These are phyloP conservation scores for Megaleporinus macrocephalus DNA, from an alignment of 2,113 vertebrate species.

Conservation along the genomic window DNA sequence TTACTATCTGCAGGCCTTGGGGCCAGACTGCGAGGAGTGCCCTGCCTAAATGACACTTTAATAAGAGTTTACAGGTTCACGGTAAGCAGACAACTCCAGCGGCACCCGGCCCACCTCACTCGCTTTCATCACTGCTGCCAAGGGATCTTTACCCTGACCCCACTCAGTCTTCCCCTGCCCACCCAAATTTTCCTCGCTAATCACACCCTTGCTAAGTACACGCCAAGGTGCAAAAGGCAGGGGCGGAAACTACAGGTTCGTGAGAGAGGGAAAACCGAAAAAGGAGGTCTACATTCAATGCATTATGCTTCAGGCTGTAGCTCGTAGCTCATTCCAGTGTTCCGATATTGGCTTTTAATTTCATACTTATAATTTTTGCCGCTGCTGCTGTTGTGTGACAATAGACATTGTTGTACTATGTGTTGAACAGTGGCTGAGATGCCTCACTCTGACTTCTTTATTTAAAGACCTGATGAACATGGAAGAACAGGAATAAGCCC, in stretches of 20 bases:
- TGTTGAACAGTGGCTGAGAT: not conserved
- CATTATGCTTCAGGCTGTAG: not conserved
- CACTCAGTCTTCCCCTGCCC: constrained; percentile 63
- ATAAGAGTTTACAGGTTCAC: constrained; percentile 77
- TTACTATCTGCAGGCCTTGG: constrained; percentile 78
- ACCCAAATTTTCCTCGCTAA: constrained; percentile 66
- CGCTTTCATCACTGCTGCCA: constrained; percentile 68
- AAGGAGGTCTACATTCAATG: not conserved
- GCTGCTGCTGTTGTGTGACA: not conserved
- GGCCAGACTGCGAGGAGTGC: constrained; percentile 75
- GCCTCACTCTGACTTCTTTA: constrained; percentile 1
- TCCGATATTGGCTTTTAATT: not conserved
- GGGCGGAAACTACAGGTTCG: constrained; percentile 37
- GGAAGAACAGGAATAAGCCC: constrained; percentile 47
- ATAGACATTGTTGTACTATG: not conserved
- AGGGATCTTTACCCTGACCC: constrained; percentile 66
- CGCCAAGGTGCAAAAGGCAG: constrained; percentile 64
- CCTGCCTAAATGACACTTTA: constrained; percentile 79
- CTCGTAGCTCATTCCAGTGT: not conserved
- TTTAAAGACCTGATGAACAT: constrained; percentile 40
- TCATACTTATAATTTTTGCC: not conserved
- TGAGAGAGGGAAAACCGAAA: not conserved
- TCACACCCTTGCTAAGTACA: constrained; percentile 70
- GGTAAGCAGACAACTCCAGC: constrained; percentile 50
- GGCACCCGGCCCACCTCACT: constrained; percentile 62